Percentiles rank a stretch among this genome's conserved stretches.
phyloP scores from a whole-genome alignment of 2,797 vertebrate species.

The Spondyliosoma cantharus region DNA sequence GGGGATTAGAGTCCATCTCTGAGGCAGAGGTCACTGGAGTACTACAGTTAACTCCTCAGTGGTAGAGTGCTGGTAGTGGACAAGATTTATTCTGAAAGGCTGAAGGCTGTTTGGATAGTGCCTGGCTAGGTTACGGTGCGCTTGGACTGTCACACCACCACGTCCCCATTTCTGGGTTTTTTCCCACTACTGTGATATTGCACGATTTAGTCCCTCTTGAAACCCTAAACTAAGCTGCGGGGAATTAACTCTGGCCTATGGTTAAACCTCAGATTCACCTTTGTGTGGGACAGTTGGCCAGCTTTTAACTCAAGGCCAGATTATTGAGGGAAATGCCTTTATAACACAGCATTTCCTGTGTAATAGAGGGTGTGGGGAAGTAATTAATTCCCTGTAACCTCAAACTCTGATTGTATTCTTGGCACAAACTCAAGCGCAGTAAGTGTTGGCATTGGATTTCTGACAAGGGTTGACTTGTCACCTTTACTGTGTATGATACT shows the following conservation, averaged over 20 bases:
- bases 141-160: neutral
- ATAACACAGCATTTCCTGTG: neutral
- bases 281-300: constrained; percentile 11
- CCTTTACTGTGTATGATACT: constrained; percentile 10
- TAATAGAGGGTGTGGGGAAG: neutral
- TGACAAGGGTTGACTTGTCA: constrained; percentile 10
- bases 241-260: constrained; percentile 14
- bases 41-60: constrained; percentile 47
- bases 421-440: constrained; percentile 3
- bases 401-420: constrained; percentile 7
- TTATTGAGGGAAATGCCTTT: neutral
- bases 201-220: constrained; percentile 13
- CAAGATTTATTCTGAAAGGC: constrained; percentile 44
- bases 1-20: constrained; percentile 47
- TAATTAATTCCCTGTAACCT: constrained; percentile 8
- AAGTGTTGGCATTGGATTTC: neutral
- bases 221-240: constrained; percentile 2
- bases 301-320: constrained; percentile 24
- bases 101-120: constrained; percentile 44
- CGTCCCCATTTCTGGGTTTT: constrained; percentile 8
- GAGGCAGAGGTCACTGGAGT: constrained; percentile 58
- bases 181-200: constrained; percentile 4
- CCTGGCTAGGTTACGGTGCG: neutral
- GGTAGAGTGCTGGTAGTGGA: constrained; percentile 23
- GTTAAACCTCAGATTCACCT: constrained; percentile 7